Evolutionary conservation across 2,113 vertebrate species (phyloP), one percentile per base, ranked within the genome.

Genomic region (Elephas maximus): DNA sequence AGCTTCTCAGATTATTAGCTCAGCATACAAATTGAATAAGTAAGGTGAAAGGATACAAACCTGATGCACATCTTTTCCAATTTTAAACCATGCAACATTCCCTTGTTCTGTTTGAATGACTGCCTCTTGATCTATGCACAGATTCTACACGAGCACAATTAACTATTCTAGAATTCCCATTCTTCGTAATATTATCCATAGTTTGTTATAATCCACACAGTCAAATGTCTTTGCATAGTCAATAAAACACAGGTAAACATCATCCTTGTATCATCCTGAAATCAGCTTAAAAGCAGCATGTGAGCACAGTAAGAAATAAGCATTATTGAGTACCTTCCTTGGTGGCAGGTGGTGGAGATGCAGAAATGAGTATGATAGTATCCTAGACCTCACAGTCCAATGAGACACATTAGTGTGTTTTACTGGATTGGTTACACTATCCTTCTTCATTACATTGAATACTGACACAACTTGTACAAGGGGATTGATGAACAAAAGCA

Each of bases 401-500:
- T 28, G n/a, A 92, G 37, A 82, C 60, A 78, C 2, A 44, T 63
- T 30, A 4, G 11, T 48, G 83, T 77, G 4, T 6, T 87, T 77
- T 33, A 93, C 20, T 71, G 3, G 15, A 24, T 3, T 62, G n/a
- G 12, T 6, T 51, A 90, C 41, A 1, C 41, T 81, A 12, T n/a
- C 4, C 9, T 8, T 84, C 89, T 77, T n/a, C 8, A 4, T 98
- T 24, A 60, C 1, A 82, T 3, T 18, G 30, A 11, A 86, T 89
- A 2, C 2, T 93, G 41, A 74, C 62, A 73, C 45, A 96, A 57
- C 17, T 73, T 73, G 21, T 23, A n/a, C 9, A 60, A 93, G 2
- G 9, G 30, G 76, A 78, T 37, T 45, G 69, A 94, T 88, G 51
- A 93, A 88, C 37, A 95, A 76, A 95, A 94, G 37, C 41, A 74